These are phyloP conservation scores for Threskiornis aethiopicus DNA, from an alignment of 2,797 vertebrate species.

Conservation along the genomic window DNA sequence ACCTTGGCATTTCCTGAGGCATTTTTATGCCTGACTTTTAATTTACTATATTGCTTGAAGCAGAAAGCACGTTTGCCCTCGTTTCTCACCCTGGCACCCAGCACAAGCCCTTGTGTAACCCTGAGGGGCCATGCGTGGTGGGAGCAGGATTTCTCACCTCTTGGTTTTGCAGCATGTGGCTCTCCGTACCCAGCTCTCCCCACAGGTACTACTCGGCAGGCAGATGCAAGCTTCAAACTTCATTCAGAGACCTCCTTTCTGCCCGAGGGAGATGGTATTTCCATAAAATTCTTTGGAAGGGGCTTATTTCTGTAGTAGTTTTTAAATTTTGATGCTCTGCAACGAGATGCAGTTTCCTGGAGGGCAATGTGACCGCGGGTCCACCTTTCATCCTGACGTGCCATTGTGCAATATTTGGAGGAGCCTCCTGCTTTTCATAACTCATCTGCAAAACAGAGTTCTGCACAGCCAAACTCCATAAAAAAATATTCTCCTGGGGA, in stretches of 20 bases:
- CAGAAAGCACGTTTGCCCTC: neutral
- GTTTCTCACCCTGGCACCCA: neutral
- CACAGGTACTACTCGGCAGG: neutral
- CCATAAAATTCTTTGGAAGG: neutral
- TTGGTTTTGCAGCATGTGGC: fast-evolving
- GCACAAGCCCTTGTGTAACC: neutral
- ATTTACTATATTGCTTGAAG: neutral
- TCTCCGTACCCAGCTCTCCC: fast-evolving
- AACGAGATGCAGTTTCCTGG: neutral
- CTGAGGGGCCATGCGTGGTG: fast-evolving
- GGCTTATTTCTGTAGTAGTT: neutral
- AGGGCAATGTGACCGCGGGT: neutral
- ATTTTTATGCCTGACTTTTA: neutral
- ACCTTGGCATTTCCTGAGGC: neutral
- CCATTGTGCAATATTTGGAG: neutral
- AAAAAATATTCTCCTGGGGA: neutral
- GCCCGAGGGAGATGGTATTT: neutral
- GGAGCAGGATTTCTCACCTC: neutral
- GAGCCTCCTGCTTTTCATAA: conserved; percentile 26
- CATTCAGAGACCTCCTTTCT: neutral
- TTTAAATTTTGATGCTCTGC: neutral
- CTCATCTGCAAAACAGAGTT: neutral
- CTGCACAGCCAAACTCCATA: neutral
- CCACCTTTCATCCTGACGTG: neutral
- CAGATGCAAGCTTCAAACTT: neutral